These are phyloP conservation scores for Notoglanidium macrostoma DNA, from an alignment of 2,797 vertebrate genomes.

Conservation along the genomic window DNA sequence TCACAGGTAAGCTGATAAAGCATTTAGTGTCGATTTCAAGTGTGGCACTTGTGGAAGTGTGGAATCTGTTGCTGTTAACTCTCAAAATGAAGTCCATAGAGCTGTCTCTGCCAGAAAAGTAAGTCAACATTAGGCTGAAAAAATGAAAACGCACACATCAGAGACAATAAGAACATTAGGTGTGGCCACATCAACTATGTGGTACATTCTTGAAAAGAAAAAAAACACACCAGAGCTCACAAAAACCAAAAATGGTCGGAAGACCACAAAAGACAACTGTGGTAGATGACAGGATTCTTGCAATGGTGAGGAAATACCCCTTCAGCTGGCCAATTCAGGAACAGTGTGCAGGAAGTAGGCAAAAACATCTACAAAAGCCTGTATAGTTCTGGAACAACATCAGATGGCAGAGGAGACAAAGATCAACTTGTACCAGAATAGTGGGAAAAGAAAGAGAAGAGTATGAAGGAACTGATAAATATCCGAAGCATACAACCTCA, in stretches of 20 bases:
- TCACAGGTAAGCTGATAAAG: neutral
- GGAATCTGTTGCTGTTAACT: neutral
- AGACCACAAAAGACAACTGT: neutral
- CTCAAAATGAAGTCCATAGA: neutral
- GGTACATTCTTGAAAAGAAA: constrained; percentile 20
- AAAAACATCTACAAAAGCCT: too few species aligned
- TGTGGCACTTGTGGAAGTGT: neutral
- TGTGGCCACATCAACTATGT: constrained; percentile 48
- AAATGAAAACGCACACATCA: neutral
- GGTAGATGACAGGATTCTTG: neutral
- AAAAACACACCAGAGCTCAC: neutral
- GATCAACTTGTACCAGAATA: too few species aligned
- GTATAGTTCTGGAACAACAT: too few species aligned
- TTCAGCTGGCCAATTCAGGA: neutral
- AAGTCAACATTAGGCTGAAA: neutral
- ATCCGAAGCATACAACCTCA: too few species aligned
- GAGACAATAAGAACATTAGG: constrained; percentile 33
- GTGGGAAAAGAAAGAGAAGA: too few species aligned
- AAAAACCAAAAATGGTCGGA: neutral
- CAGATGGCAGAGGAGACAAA: too few species aligned
- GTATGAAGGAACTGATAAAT: too few species aligned
- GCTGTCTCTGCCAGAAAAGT: neutral
- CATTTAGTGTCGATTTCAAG: neutral
- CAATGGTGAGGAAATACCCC: neutral
- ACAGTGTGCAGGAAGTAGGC: neutral